Evolutionary conservation across 2,113 vertebrate genomes (phyloP).

Genomic region (Centropristis striata): DNA sequence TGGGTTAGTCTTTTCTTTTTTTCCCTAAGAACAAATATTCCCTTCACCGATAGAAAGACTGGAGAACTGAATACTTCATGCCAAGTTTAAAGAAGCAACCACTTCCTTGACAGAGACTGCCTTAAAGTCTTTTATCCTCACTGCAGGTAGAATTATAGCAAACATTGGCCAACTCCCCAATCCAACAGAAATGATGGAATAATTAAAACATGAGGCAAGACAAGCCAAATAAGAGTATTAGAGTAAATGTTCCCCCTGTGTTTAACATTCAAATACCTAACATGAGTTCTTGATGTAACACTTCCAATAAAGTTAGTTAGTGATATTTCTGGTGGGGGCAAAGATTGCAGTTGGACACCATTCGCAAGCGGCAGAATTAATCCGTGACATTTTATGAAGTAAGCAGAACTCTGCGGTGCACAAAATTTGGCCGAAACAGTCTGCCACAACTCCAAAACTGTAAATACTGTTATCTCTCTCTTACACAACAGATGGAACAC

Average conservation of each 20-base stretch:
- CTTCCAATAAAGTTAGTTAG: slow-evolving; percentile 60
- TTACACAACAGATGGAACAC: slow-evolving; percentile 82
- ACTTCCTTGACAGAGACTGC: slow-evolving; percentile 26
- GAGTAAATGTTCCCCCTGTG: neutral
- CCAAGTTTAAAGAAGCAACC: slow-evolving; percentile 39
- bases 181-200: slow-evolving; percentile 28
- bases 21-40: slow-evolving; percentile 24
- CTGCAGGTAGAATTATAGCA: slow-evolving; percentile 2
- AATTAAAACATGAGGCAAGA: neutral
- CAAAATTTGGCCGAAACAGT: slow-evolving; percentile 68
- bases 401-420: slow-evolving; percentile 63
- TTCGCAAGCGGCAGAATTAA: slow-evolving; percentile 60
- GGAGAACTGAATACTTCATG: slow-evolving; percentile 35
- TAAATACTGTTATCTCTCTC: slow-evolving; percentile 84
- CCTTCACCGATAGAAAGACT: slow-evolving; percentile 14
- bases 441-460: slow-evolving; percentile 70
- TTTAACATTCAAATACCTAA: slow-evolving; percentile 18
- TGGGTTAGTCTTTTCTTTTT: slow-evolving; percentile 43
- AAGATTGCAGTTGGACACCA: slow-evolving; percentile 57
- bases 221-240: neutral
- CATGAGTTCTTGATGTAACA: neutral
- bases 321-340: slow-evolving; percentile 50
- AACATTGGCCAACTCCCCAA: slow-evolving; percentile 27
- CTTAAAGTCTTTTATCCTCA: slow-evolving; percentile 15
- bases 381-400: slow-evolving; percentile 75